Base-by-base conservation (phyloP, 2,113 vertebrate genomes). In the Pygathrix nemaeus region DNA sequence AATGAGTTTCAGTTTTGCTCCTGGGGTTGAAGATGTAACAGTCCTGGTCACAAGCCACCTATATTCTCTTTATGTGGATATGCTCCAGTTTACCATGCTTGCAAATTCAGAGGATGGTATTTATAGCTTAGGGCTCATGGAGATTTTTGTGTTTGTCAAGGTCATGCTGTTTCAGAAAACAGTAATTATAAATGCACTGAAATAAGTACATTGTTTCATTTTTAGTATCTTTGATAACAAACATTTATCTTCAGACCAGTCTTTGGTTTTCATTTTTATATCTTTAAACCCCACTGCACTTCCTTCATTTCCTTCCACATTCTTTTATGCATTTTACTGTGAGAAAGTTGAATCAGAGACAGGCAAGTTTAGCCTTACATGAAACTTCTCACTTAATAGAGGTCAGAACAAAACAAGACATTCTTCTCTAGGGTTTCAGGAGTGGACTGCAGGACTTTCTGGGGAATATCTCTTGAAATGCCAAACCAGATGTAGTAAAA, bases 401-500 rank as follows among this genome's bases (percentile, higher is more conserved):
- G 78, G 38, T 95, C 66, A 94, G 83, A 18, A 82, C 61, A 43
- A 59, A 40, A 52, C 1, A 81, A 35, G 38, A 40, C 38, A 23
- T 59, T 94, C 78, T 98, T 97, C 84, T 97, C 82, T 88, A 88
- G 23, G 12, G 97, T 97, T 96, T 96, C 93, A 96, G 40, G 35
- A 72, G 7, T 82, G 10, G 88, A 93, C 79, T 98, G 85, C 72
- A 97, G 70, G 86, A 92, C n/a, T 97, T 98, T 98, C 96, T 84
- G 93, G 97, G 93, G 96, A 98, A 94, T 98, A 98, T 97, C 96
- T 98, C 94, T 97, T 97, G 97, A 98, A 98, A 98, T 98, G 88
- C 84, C 96, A 98, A 97, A 97, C 80, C 97, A 98, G 97, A 95
- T 98, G 97, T 98, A 96, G 97, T 98, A 98, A 98, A 98, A 98